Evolutionary conservation across 2,888 invertebrate genomes (phyloP), one percentile per base, ranked within the genome.

Genomic region (Chorisops tibialis): DNA sequence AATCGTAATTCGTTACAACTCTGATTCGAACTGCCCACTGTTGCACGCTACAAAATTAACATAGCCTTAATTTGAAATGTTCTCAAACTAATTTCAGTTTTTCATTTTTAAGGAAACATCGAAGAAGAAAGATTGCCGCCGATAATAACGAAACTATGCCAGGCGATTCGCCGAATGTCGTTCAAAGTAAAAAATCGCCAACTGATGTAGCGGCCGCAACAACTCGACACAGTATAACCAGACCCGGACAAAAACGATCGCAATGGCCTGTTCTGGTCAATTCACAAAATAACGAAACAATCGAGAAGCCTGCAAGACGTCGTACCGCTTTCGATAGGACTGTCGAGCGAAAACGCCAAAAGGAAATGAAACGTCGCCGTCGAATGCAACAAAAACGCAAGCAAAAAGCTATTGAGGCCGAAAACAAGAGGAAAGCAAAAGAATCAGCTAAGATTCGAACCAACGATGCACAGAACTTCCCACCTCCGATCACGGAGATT

Each of bases 361-460:
- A 56, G 19, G 56, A 56, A 30, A 14, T 41, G 41, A n/a, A 43
- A 7, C 14, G 45, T 22, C n/a, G 43, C 22, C 22, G 43, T 5
- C 22, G 18, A 21, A 21, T 56, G 3, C 56, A 56, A 35, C 35
- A 45, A 35, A 45, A 41, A 19, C 41, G 45, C 41, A 49, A 41
- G 21, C 58, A 60, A 16, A 45, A 61, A 14, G 56, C 45, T 9
- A 41, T 37, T n/a, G 63, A 63, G 24, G 47, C 47, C 5, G 51
- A 50, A n/a, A 48, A 24, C 11, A 41, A n/a, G 22, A 43, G 51
- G 16, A 63, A 59, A 48, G 68, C 71, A 51, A 70, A 71, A 35
- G 77, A 76, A 65, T 63, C 75, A 14, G 67, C 67, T 1, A 72
- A 74, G 1, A 49, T 75, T 2, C 69, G 21, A 22, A 2, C 22